Evolutionary conservation across 2,888 invertebrate species (phyloP), one percentile per base, ranked within the genome.

Genomic region (Agelastica alni): DNA sequence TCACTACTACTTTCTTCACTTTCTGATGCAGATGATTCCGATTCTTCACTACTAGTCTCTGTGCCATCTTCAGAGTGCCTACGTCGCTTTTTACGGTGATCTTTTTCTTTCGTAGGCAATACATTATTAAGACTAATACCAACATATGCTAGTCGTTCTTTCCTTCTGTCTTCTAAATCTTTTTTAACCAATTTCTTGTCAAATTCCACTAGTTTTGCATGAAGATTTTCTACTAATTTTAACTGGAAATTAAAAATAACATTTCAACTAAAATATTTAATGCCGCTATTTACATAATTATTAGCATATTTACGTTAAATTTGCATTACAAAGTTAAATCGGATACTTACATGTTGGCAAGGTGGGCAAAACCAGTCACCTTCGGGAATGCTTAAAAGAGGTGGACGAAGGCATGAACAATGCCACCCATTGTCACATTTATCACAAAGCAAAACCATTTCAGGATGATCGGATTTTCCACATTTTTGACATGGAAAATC

Each of bases 351-450:
- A 78, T 98, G 98, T 76, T 95, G 92, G 78, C 98, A 99, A 0
- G 93, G 91, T 22, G 98, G 98, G 77, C 99, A 99, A 78, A 86
- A 94, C 99, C 98, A 99, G 76, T 96, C 93, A 0, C 97, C 97
- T 73, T 96, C 95, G 0, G 98, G 99, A 67, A 99, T 91, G 20
- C 93, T 85, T 78, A 96, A 87, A 32, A 99, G 83, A 53, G 95
- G 86, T 0, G 98, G 98, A 58, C 91, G 85, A 30, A 98, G 83
- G 72, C 98, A 99, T 34, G 93, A 92, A 57, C 95, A 96, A 80
- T 99, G 98, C 86, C 94, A 97, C n/a, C 97, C 97, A 58, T 84
- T 86, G 77, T 99, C 96, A 76, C 98, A 99, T 61, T 83, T 84
- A 79, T 99, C 98, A 74, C 98, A 99, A 31, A 99, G 79, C 47